Base-by-base conservation (phyloP, 2,113 vertebrate genomes). In the Mus spicilegus region DNA sequence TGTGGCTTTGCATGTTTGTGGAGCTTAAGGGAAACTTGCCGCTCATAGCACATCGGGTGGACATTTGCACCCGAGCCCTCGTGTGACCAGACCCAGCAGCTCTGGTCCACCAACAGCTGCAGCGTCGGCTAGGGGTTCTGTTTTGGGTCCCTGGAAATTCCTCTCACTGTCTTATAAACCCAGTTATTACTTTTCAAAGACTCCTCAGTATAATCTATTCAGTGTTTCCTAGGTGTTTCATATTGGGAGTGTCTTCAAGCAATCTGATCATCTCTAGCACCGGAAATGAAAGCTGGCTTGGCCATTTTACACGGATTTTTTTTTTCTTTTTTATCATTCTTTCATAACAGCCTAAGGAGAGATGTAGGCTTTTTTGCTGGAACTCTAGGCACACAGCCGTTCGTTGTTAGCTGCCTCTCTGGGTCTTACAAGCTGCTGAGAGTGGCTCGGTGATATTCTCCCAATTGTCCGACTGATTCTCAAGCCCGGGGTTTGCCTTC, bases 171-270 rank as follows among this genome's bases (percentile, higher is more conserved):
- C 87, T 92, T 95, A 70, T 70, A 91, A 95, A 70, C 46, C 65
- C 85, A 95, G 70, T 84, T 95, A 91, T 78, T 95, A 61, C 88
- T 92, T 96, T 95, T 49, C 89, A 96, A 97, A 95, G 91, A 22
- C 76, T 92, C 42, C 77, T 87, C 49, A 58, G 51, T 94, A 49
- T 81, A 84, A 97, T 89, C 51, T 80, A 63, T 87, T 96, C 80
- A 75, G 51, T 76, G 87, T 82, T 96, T 95, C 86, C 67, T 91
- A 96, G 94, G 92, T 95, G 81, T 95, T 97, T 96, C 88, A 86
- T 96, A 92, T 92, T 51, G 63, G 87, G 90, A 96, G 92, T 11
- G 72, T 95, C 92, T 93, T 92, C 65, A 86, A 90, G 58, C 75
- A 86, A 93, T 81, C 30, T 85, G 76, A 92, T 86, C 81, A 77